Conservation (phyloP, 2,888 invertebrate species). For the Leptopilina syphax region DNA sequence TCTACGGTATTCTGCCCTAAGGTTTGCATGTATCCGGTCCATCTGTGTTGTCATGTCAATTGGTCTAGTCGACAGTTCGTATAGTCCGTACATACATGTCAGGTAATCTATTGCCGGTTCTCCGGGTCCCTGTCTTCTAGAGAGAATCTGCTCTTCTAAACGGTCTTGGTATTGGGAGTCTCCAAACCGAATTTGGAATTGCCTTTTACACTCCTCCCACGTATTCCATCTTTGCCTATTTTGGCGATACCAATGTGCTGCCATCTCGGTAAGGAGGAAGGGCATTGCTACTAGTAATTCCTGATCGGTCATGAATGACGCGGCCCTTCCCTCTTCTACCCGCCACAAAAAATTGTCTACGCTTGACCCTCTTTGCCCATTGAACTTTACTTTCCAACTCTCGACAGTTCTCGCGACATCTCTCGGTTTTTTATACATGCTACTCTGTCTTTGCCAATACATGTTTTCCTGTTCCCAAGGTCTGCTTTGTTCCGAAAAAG, state of each 20-base stretch:
- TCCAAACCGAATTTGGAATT: slow-evolving; percentile 25
- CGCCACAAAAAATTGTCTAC: too few species aligned
- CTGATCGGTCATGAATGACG: slow-evolving; percentile 7
- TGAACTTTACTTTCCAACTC: too few species aligned
- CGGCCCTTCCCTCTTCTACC: slow-evolving; percentile 22
- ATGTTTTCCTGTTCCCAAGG: too few species aligned
- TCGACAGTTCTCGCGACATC: too few species aligned
- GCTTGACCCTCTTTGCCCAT: too few species aligned
- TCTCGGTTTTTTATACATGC: too few species aligned
- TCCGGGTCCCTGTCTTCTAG: background rate
- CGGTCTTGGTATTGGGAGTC: too few species aligned
- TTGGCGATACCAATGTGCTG: slow-evolving; percentile 42
- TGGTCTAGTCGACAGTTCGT: slow-evolving; percentile 17
- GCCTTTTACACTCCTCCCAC: slow-evolving; percentile 38
- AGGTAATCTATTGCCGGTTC: slow-evolving; percentile 33
- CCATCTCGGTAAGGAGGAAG: slow-evolving; percentile 19
- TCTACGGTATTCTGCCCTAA: slow-evolving; percentile 38
- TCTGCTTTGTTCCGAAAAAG: too few species aligned
- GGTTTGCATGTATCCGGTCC: slow-evolving; percentile 42
- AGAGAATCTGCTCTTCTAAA: too few species aligned
- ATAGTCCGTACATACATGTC: slow-evolving; percentile 32
- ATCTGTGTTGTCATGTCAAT: slow-evolving; percentile 32
- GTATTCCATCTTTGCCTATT: background rate
- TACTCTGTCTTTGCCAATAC: background rate
- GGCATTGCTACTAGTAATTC: slow-evolving; percentile 31